Evolutionary conservation across 2,888 invertebrate species (phyloP), one percentile per base, ranked within the genome.

Genomic region (Metallyticus violacea): DNA sequence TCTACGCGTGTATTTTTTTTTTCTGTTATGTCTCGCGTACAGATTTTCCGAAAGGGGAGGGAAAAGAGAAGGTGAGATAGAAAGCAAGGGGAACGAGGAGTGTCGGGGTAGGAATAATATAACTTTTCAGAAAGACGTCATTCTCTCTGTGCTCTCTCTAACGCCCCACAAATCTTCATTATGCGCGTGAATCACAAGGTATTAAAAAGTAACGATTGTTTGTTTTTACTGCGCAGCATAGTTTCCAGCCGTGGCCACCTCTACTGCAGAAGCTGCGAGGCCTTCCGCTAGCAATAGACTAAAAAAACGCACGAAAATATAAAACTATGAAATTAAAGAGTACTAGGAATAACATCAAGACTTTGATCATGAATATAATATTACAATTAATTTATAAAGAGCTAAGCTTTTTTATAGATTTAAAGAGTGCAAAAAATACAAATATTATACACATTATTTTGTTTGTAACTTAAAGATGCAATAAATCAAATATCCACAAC

Each of bases 101-200:
- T 15, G 78, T 6, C 7, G 78, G 78, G 7, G 6, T 40, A 62
- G 81, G 83, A 28, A 83, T 83, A 77, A 28, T 83, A 83, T 83
- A 83, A 83, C 83, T 83, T 83, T 83, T 83, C 83, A 83, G 83
- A 83, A 83, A 83, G 83, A 83, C 83, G 83, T 83, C 83, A 83
- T 83, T 83, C 83, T 83, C 83, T 81, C 40, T 81, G 40, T 81
- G 81, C 81, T 40, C 81, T 83, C 83, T 83, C 83, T 83, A 85
- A 81, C 85, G 81, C 81, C 81, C 85, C 82, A 87, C 87, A 87
- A 87, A 87, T 87, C 87, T 87, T 87, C 87, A 87, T 87, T 87
- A 87, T 30, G 84, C 62, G 79, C 85, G 86, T 86, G 87, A 87
- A 87, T 87, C 87, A 87, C 87, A 87, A 84, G 83, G 87, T 79